Base-by-base conservation (phyloP, 2,888 invertebrate species). In the Hydrotaea cyrtoneurina region DNA sequence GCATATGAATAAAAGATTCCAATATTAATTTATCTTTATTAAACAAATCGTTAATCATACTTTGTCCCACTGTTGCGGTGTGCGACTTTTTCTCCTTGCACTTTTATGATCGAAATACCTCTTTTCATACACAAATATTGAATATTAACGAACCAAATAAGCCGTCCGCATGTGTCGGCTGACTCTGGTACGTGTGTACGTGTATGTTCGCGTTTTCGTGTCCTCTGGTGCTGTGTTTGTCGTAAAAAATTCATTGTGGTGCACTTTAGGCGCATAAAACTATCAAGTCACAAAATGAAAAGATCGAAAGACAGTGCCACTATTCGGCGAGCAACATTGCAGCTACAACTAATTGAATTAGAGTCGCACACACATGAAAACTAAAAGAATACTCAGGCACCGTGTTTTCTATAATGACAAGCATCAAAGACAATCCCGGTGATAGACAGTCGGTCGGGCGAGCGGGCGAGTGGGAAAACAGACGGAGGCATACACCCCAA, bases 181-280 rank as follows among this genome's bases (percentile, higher is more conserved):
- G 1, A 39, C 64, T 64, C 53, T 53, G 36, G 57, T n/a, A n/a
- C 50, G n/a, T 50, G n/a, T 15, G n/a, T n/a, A 50, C 13, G 15
- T 50, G 62, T 64, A 43, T 78, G 36, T 8, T 31, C 72, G 31
- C 39, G 23, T 23, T 46, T 46, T 69, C 23, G 43, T 69, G 69
- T 74, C 46, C 74, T 74, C 74, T 85, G 75, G 71, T 73, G 80
- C 75, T 81, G 78, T 84, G 78, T 84, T 84, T 85, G 85, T 85
- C 85, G 80, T 85, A 77, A 85, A 82, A n/a, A 78, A 78, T 78
- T 62, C 78, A 71, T 73, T 85, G 82, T 80, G 79, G 77, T 85
- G 85, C 85, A 85, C 81, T 85, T 85, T 85, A 78, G 64, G 84
- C 81, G 26, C 82, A 85, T 85, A 85, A 85, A 85, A 82, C 85